phyloP scores from a whole-genome alignment of 2,113 vertebrate species.

The Syngnathoides biaculeatus region DNA sequence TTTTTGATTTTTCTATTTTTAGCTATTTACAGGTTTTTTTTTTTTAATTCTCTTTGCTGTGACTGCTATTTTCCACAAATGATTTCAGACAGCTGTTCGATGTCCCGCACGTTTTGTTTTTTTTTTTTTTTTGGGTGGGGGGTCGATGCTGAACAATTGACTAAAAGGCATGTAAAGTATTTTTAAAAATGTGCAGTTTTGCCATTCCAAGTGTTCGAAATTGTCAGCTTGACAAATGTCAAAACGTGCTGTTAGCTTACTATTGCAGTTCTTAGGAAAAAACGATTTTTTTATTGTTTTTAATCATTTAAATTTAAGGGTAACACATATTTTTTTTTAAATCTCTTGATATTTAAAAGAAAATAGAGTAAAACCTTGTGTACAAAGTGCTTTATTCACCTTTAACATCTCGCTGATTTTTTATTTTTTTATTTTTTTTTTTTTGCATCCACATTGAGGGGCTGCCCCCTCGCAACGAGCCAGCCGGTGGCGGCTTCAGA shows the following conservation, averaged over 20 bases:
- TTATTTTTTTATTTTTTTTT: no score
- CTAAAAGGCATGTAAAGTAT: not conserved
- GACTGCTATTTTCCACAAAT: not conserved
- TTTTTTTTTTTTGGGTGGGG: no score
- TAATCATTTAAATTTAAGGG: no score
- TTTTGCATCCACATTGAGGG: no score
- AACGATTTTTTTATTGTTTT: no score
- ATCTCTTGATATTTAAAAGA: no score
- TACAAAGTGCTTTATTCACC: not conserved
- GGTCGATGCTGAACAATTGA: not conserved
- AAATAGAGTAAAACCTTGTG: no score
- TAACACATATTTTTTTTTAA: no score
- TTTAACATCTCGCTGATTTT: not conserved
- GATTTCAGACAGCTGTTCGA: not conserved
- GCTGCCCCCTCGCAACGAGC: no score
- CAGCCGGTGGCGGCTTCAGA: no score
- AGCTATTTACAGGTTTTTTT: not conserved
- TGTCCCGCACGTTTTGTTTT: not conserved
- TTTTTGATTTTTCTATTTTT: conserved; percentile 1
- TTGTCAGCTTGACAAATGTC: not conserved
- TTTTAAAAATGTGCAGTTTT: not conserved
- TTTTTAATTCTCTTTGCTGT: not conserved
- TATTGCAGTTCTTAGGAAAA: not conserved
- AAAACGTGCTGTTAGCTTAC: not conserved
- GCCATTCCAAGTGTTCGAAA: not conserved